phyloP scores from a whole-genome alignment of 1,140 invertebrate species.

The Tribolium castaneum region DNA sequence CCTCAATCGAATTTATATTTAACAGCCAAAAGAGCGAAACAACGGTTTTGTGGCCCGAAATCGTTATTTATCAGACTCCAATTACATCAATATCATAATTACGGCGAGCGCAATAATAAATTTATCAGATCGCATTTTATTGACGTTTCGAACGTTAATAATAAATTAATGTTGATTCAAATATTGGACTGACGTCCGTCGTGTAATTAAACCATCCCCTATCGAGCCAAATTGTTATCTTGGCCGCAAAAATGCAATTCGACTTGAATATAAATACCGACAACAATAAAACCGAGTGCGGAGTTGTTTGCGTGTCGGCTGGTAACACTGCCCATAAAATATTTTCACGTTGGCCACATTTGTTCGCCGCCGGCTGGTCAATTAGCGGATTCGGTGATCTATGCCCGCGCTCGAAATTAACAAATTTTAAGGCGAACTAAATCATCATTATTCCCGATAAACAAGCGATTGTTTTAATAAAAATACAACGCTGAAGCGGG shows the following conservation, averaged over 20 bases:
- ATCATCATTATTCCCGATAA: no score
- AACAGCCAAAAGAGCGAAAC: no score
- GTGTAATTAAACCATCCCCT: neutral
- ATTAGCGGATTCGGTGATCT: constrained; percentile 19
- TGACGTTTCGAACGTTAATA: neutral
- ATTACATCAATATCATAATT: neutral
- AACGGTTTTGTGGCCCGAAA: no score
- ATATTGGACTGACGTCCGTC: neutral
- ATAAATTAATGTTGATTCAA: neutral
- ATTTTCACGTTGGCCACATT: constrained; percentile 33
- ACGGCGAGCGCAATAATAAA: neutral
- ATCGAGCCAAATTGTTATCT: neutral
- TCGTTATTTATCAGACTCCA: neutral
- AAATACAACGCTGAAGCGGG: neutral
- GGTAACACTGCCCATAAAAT: constrained; percentile 15
- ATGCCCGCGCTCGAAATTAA: neutral
- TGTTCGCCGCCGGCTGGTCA: constrained; percentile 18
- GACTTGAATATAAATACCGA: neutral
- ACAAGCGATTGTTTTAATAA: no score
- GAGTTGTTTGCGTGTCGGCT: constrained; percentile 16
- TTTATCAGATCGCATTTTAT: neutral
- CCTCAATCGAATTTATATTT: neutral
- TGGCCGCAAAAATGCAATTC: constrained; percentile 20
- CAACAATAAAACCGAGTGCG: constrained; percentile 12
- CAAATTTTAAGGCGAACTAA: neutral